Evolutionary conservation across 2,797 vertebrate species (phyloP).

Genomic region (Malacoraja senta): DNA sequence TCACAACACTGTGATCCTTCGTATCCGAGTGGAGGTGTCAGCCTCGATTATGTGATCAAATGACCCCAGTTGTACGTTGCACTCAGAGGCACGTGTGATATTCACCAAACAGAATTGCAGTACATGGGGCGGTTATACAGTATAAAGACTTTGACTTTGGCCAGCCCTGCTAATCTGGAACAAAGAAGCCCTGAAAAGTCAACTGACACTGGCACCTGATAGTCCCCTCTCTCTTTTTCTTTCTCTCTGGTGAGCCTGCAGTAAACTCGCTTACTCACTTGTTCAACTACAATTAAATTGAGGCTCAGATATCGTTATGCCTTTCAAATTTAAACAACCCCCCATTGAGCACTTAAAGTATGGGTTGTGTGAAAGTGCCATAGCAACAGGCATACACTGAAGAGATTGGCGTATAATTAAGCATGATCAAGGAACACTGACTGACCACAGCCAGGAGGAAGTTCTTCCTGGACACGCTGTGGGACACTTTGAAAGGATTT

Average conservation of each 20-base stretch:
- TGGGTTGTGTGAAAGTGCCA: conserved; percentile 50
- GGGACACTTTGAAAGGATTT: conserved; percentile 38
- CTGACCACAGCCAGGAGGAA: neutral
- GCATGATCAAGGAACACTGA: neutral
- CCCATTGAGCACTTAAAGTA: neutral
- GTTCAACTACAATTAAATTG: neutral
- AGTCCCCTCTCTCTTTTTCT: neutral
- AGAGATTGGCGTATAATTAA: neutral
- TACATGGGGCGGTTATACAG: neutral
- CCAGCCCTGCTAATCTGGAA: neutral
- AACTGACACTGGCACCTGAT: neutral
- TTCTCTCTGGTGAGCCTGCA: neutral
- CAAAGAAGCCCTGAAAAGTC: neutral
- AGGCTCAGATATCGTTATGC: neutral
- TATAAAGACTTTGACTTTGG: neutral
- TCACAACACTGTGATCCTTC: neutral
- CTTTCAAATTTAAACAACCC: neutral
- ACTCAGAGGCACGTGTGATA: neutral
- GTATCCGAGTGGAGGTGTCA: neutral
- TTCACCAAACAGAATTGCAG: neutral
- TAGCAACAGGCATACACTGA: conserved; percentile 62
- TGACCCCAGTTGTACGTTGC: neutral
- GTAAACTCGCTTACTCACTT: neutral
- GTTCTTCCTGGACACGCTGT: conserved; percentile 1
- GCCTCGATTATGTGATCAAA: neutral